These are phyloP conservation scores for Stigmatopora nigra DNA, from an alignment of 2,113 vertebrate species.

Conservation along the genomic window DNA sequence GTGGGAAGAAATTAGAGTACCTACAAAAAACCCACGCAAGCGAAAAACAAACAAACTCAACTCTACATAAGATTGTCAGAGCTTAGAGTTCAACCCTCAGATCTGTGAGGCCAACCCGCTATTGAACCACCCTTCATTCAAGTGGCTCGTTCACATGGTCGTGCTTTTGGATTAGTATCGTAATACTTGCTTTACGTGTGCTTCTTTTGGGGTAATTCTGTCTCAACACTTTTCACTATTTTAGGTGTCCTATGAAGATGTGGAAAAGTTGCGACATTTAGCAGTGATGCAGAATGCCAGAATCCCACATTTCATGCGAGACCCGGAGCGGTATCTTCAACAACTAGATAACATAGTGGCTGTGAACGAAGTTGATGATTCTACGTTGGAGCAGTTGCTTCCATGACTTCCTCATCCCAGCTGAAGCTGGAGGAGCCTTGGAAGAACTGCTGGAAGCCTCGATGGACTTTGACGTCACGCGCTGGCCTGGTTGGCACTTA, in stretches of 20 bases:
- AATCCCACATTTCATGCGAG: slow-evolving; percentile 93
- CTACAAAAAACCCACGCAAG: too few species aligned
- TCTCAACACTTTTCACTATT: not conserved
- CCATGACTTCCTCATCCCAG: slow-evolving; percentile 58
- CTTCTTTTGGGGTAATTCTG: not conserved
- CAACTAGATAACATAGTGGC: slow-evolving; percentile 85
- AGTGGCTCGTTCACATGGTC: too few species aligned
- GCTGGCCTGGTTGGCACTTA: slow-evolving; percentile 2
- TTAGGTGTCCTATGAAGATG: slow-evolving; percentile 90
- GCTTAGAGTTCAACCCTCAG: too few species aligned
- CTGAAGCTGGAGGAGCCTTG: not conserved
- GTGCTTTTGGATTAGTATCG: too few species aligned
- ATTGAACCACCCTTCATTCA: too few species aligned
- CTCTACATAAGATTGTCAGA: too few species aligned
- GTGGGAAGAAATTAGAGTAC: too few species aligned
- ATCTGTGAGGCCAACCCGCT: too few species aligned
- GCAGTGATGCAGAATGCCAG: slow-evolving; percentile 74
- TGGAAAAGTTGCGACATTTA: slow-evolving; percentile 75
- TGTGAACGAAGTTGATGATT: slow-evolving; percentile 81
- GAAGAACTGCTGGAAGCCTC: not conserved
- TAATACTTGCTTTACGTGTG: too few species aligned
- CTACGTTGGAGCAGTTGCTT: slow-evolving; percentile 75
- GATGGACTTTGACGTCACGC: not conserved
- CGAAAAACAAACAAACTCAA: too few species aligned
- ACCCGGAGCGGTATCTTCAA: slow-evolving; percentile 80